Evolutionary conservation across 2,113 vertebrate species (phyloP), one percentile per base, ranked within the genome.

Genomic region (Odobenus rosmarus): DNA sequence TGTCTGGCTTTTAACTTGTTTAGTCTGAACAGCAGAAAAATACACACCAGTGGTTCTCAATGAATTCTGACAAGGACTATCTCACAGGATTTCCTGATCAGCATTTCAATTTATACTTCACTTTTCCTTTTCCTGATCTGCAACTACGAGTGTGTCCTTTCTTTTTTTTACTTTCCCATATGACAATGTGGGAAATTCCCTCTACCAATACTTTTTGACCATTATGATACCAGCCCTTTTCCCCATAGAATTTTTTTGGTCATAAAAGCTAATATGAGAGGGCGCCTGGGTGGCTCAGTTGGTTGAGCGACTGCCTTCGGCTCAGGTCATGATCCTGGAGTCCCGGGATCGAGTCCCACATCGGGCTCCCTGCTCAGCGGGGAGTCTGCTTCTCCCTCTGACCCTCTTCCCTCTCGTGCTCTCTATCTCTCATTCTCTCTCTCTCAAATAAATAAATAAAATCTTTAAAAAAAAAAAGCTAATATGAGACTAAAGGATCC

Each of bases 41-140:
- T 74, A 96, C 55, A 96, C 21, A 77, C 79, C 51, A 51, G 1
- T 89, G 62, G 92, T 67, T 96, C 84, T 81, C 95, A 77, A 21
- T 95, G 90, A 96, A 88, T 88, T 95, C 90, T 97, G 96, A 93
- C 82, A 81, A 83, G 84, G 51, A 72, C 62, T 53, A 31, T 81
- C 79, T 95, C 79, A 81, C 53, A 72, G 89, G 57, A 92, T 72
- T 92, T 81, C 95, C 77, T 81, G 46, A 95, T 95, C 69, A 95
- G 92, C 89, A 51, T 96, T 96, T 96, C 81, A 49, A 3, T 87
- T 76, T 77, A 71, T 49, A 64, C 57, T 36, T 94, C 15, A 16
- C 13, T 64, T 96, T 95, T 69, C 46, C 8, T 13, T 59, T 89
- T 87, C 57, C 39, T 59, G 23, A 13, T 61, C 64, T 87, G n/a